Evolutionary conservation across 1,140 invertebrate genomes (phyloP).

Genomic region (Meloidogyne floridensis): DNA sequence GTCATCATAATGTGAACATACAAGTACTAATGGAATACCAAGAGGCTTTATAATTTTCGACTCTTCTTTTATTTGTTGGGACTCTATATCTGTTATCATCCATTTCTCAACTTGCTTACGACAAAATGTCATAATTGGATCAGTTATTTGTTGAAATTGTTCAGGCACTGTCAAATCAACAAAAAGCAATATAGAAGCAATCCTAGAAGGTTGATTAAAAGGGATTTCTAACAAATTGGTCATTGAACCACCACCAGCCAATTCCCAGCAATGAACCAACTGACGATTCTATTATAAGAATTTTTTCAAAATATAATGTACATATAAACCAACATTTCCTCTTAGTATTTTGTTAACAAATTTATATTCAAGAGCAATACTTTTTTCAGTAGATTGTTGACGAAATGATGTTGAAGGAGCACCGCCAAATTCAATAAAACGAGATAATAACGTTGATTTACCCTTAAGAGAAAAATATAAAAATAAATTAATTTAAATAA

Average conservation of each 20-base stretch:
- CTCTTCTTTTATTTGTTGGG: not conserved
- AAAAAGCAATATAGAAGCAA: conserved; percentile 31
- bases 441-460: conserved; percentile 23
- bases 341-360: conserved; percentile 16
- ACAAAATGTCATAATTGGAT: conserved; percentile 20
- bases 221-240: conserved; percentile 35
- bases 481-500: not conserved
- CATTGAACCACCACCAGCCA: conserved; percentile 39
- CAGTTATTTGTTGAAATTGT: conserved; percentile 32
- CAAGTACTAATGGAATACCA: conserved; percentile 23
- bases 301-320: not conserved
- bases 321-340: conserved; percentile 21
- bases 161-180: conserved; percentile 36
- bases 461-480: conserved; percentile 13
- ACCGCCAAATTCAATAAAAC: conserved; percentile 1
- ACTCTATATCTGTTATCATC: not conserved
- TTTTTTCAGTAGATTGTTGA: conserved; percentile 13
- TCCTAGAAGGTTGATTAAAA: conserved; percentile 17
- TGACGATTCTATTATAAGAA: conserved; percentile 16
- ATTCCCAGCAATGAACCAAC: conserved; percentile 40
- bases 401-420: not conserved
- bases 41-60: conserved; percentile 28
- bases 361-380: conserved; percentile 31
- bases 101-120: conserved; percentile 23
- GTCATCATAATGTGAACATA: conserved; percentile 34